Base-by-base conservation (phyloP, 2,888 invertebrate species). In the Acanthosepion pharaonis region DNA sequence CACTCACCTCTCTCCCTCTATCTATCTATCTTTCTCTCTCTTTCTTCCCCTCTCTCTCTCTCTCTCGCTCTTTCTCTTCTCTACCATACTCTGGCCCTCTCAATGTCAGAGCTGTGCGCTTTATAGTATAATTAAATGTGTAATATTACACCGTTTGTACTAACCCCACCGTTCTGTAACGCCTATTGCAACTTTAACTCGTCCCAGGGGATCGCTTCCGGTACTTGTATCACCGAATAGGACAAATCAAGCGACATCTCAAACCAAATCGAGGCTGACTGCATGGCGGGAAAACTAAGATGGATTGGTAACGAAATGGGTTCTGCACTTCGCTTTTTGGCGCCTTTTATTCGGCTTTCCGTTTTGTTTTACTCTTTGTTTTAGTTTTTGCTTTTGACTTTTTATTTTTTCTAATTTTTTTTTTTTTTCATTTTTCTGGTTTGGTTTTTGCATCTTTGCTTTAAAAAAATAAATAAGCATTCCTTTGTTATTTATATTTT, bases 181-280 rank as follows among this genome's bases (percentile, higher is more conserved):
- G 64, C 64, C 64, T 28, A 23, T 64, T 64, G 64, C 64, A 23
- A 64, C 64, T 23, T 64, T 64, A 64, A 64, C 64, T 64, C 64
- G 64, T 64, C 64, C 64, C 64, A 8, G 6, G 64, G 25, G 64
- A 64, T 64, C 64, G 28, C 64, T 64, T 64, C 64, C 64, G 64
- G 64, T 64, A 64, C 64, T 64, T 64, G 64, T 8, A 11, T 51
- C 51, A 51, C 51, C 51, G 15, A 51, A 15, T 51, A 51, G 9
- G 51, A 64, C 64, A 64, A 64, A 64, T 64, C 64, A 23, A 64
- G 64, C 64, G 64, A 64, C 64, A 64, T 8, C 64, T 64, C 64
- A 64, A 64, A 64, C 64, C 64, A 64, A 64, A 64, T 64, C 64
- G 64, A 64, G 64, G 64, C 64, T 64, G 64, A 64, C 64, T 64